phyloP scores from a whole-genome alignment of 2,797 vertebrate species.

The Phaenicophaeus curvirostris region DNA sequence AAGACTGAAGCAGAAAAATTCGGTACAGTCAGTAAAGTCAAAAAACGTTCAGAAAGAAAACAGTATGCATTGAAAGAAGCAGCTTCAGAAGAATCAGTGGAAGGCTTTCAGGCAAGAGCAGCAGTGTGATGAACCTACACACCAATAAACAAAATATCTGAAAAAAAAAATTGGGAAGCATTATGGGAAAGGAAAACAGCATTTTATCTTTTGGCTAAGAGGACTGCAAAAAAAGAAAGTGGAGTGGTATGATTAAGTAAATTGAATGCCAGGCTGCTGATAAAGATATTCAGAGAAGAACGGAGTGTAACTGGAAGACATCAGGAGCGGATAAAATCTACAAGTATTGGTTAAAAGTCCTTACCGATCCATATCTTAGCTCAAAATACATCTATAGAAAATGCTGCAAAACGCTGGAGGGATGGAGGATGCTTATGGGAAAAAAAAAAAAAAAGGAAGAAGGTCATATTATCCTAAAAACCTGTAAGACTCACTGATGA shows the following conservation, averaged over 20 bases:
- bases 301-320: background rate
- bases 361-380: background rate
- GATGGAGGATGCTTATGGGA: background rate
- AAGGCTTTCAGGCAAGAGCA: background rate
- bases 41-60: background rate
- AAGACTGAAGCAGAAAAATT: background rate
- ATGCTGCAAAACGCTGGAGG: background rate
- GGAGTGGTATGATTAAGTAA: background rate
- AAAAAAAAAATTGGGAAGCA: background rate
- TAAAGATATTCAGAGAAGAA: constrained; percentile 2
- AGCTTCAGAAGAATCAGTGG: background rate
- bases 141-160: background rate
- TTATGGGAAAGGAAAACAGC: background rate
- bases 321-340: background rate
- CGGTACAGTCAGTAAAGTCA: background rate
- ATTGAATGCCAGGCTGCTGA: background rate
- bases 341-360: background rate
- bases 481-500: background rate
- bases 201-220: background rate
- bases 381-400: background rate
- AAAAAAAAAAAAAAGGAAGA: background rate
- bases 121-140: background rate
- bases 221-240: background rate
- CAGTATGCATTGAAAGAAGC: background rate
- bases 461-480: background rate